Percentiles rank a stretch among this genome's conserved stretches.
Evolutionary conservation across 2,888 invertebrate genomes (phyloP).

Genomic region (Pristionchus arcanus): DNA sequence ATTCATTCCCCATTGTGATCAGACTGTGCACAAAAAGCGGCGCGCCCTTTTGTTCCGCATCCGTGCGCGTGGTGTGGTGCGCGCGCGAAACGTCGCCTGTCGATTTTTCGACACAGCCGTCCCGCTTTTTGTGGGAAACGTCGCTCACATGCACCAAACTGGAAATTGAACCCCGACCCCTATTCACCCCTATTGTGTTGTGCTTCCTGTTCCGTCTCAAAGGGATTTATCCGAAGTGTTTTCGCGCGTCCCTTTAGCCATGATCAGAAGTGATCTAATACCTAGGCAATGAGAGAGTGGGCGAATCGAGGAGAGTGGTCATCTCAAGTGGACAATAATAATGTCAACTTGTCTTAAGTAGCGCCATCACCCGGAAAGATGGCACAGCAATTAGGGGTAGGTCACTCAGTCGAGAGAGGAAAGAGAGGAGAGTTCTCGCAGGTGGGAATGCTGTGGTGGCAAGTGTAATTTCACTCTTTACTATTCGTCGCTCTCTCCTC

Average conservation of each 20-base stretch:
- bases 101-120: neutral
- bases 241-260: neutral
- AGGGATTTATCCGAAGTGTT: conserved; percentile 23
- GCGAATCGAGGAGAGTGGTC: conserved; percentile 27
- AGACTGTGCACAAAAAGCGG: conserved; percentile 7
- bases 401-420: neutral
- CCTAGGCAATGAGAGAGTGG: neutral
- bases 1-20: conserved; percentile 41
- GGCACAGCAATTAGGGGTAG: conserved; percentile 16
- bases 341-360: conserved; percentile 33
- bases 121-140: neutral
- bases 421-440: neutral
- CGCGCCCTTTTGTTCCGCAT: conserved; percentile 32
- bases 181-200: conserved; percentile 40
- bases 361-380: neutral
- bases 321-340: conserved; percentile 27
- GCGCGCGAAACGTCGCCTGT: conserved; percentile 25
- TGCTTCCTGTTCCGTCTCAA: conserved; percentile 28
- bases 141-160: neutral
- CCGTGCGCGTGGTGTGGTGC: neutral
- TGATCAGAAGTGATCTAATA: conserved; percentile 17
- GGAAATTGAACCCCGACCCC: conserved; percentile 32
- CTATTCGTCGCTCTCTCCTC: neutral
- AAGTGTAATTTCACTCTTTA: neutral
- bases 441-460: neutral